Conservation (phyloP, 2,113 vertebrate species). For the Salvelinus sp. region DNA sequence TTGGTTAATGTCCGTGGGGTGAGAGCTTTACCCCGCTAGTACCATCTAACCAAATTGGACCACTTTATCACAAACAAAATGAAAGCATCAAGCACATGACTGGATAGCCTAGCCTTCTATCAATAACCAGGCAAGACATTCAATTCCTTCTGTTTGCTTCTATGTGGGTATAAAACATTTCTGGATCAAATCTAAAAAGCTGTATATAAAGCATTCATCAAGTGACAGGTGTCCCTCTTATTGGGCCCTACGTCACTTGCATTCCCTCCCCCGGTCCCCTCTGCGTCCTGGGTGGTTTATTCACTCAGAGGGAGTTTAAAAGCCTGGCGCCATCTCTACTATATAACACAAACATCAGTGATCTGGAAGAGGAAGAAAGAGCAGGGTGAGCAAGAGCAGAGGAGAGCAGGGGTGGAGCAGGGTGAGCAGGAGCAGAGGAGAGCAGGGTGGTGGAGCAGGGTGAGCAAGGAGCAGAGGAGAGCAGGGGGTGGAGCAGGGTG, state of each 20-base stretch:
- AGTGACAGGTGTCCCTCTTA: slow-evolving; percentile 27
- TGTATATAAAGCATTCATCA: slow-evolving; percentile 41
- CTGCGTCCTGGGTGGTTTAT: slow-evolving; percentile 8
- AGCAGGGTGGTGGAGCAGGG: too few relatives aligned
- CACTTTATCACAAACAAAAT: background rate
- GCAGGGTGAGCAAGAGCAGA: too few relatives aligned
- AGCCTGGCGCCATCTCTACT: background rate
- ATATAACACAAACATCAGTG: background rate
- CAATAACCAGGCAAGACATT: background rate
- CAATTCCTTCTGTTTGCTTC: background rate
- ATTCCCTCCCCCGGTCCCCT: slow-evolving; percentile 16
- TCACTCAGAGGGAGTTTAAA: slow-evolving; percentile 17
- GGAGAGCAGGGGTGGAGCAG: too few relatives aligned
- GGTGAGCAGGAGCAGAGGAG: too few relatives aligned
- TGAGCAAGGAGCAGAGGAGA: too few relatives aligned
- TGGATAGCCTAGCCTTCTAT: background rate
- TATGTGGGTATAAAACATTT: background rate
- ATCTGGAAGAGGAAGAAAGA: too few relatives aligned
- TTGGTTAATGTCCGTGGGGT: background rate
- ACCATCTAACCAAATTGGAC: background rate
- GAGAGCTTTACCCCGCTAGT: background rate
- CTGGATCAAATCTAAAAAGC: slow-evolving; percentile 19
- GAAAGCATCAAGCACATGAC: too few relatives aligned
- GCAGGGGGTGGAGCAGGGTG: too few relatives aligned
- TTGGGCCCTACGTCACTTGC: background rate